Conservation (phyloP, 2,888 invertebrate genomes). For the Cheilosia grossa region DNA sequence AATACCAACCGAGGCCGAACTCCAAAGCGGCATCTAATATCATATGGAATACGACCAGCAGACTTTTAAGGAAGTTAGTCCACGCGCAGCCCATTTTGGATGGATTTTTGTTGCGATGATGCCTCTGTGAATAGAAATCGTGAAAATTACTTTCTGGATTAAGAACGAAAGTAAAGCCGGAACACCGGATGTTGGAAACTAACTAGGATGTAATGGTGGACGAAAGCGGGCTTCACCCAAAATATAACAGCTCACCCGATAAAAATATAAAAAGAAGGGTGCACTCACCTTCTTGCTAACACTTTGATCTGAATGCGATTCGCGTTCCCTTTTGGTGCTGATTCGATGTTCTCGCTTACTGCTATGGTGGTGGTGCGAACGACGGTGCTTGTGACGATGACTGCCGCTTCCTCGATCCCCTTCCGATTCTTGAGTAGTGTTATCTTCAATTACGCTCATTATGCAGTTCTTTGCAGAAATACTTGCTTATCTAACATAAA, state of each 20-base stretch:
- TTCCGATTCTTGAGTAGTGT: constrained; percentile 49
- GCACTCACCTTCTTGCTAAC: constrained; percentile 47
- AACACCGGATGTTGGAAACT: background rate
- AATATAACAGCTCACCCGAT: background rate
- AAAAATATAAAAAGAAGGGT: background rate
- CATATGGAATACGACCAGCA: constrained; percentile 79
- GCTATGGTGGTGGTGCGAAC: constrained; percentile 57
- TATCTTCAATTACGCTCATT: constrained; percentile 71
- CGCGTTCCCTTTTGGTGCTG: constrained; percentile 40
- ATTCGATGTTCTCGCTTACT: constrained; percentile 60
- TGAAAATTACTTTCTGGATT: background rate
- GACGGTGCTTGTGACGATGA: constrained; percentile 62
- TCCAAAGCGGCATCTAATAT: constrained; percentile 79
- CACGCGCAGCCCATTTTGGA: constrained; percentile 77
- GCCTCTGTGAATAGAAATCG: constrained; percentile 22
- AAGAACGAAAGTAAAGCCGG: too few species aligned
- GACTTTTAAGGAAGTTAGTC: constrained; percentile 76
- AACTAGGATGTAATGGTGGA: background rate
- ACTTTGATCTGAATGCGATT: constrained; percentile 51
- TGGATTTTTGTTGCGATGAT: constrained; percentile 38
- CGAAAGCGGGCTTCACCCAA: background rate
- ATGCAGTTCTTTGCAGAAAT: constrained; percentile 34
- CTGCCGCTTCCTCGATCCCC: constrained; percentile 42
- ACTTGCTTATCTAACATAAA: constrained; percentile 4
- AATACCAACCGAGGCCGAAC: constrained; percentile 79